Conservation (phyloP, 2,888 invertebrate species). For the Zelleria hepariella region DNA sequence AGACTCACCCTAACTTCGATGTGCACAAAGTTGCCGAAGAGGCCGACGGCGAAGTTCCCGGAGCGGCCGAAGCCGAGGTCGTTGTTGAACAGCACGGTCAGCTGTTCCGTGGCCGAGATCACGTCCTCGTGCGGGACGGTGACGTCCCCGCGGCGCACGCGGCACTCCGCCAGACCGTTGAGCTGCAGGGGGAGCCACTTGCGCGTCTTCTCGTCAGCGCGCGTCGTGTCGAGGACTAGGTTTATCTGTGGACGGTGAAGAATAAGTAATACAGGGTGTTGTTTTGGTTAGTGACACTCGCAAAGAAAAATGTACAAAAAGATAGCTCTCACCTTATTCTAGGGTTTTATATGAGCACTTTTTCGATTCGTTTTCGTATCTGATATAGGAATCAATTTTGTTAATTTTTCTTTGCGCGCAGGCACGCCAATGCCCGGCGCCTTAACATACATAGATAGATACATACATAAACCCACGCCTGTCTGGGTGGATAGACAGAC, state of each 20-base stretch:
- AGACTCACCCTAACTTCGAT: constrained; percentile 75
- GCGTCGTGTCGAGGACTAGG: constrained; percentile 78
- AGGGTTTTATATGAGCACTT: too few species aligned
- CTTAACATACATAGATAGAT: too few species aligned
- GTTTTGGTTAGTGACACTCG: too few species aligned
- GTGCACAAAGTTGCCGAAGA: constrained; percentile 77
- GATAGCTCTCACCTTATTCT: too few species aligned
- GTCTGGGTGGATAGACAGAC: too few species aligned
- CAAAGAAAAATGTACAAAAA: too few species aligned
- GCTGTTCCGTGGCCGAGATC: constrained; percentile 82
- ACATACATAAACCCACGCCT: too few species aligned
- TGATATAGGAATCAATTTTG: too few species aligned
- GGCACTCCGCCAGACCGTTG: constrained; percentile 83
- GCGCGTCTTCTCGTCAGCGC: constrained; percentile 70
- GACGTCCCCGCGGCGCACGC: constrained; percentile 72
- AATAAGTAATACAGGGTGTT: not conserved
- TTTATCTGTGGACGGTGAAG: constrained; percentile 72
- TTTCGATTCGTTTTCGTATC: too few species aligned
- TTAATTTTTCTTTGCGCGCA: too few species aligned
- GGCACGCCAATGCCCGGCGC: too few species aligned
- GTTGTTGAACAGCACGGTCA: constrained; percentile 76
- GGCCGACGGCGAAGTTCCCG: constrained; percentile 78
- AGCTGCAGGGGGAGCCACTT: constrained; percentile 82
- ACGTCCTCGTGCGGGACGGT: constrained; percentile 79
- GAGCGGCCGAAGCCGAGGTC: constrained; percentile 75